Evolutionary conservation across 2,888 invertebrate genomes (phyloP).

Genomic region (Opisthograptis luteolata): DNA sequence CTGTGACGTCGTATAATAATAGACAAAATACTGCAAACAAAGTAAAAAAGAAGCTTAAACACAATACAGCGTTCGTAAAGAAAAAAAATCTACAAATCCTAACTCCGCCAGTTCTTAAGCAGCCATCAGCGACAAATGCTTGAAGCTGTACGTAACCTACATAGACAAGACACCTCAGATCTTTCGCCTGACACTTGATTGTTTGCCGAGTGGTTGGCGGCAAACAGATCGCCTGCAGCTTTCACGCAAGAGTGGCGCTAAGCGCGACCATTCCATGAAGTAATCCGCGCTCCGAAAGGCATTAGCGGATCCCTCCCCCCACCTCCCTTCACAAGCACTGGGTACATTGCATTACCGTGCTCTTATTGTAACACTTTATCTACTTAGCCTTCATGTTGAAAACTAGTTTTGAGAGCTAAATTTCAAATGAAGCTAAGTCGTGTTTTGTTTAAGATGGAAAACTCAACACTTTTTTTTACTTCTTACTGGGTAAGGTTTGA

Average conservation of each 20-base stretch:
- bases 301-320: constrained; percentile 57
- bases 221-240: constrained; percentile 71
- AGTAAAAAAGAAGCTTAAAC: too few relatives aligned
- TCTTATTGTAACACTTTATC: constrained; percentile 53
- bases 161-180: constrained; percentile 33
- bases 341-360: constrained; percentile 63
- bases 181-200: constrained; percentile 58
- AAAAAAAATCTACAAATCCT: neutral
- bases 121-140: constrained; percentile 7
- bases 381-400: constrained; percentile 28
- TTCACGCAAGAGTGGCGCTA: constrained; percentile 68
- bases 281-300: constrained; percentile 72
- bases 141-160: constrained; percentile 15
- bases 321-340: constrained; percentile 34
- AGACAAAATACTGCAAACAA: too few relatives aligned
- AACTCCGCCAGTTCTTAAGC: neutral
- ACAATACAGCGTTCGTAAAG: neutral
- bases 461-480: too few relatives aligned
- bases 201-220: constrained; percentile 55
- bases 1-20: too few relatives aligned
- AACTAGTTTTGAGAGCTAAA: constrained; percentile 24
- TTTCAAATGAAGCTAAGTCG: constrained; percentile 6
- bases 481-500: too few relatives aligned
- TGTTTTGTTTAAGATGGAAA: neutral
- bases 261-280: constrained; percentile 71